These are phyloP conservation scores for Misgurnus anguillicaudatus DNA, from an alignment of 2,113 vertebrate genomes.

Conservation along the genomic window DNA sequence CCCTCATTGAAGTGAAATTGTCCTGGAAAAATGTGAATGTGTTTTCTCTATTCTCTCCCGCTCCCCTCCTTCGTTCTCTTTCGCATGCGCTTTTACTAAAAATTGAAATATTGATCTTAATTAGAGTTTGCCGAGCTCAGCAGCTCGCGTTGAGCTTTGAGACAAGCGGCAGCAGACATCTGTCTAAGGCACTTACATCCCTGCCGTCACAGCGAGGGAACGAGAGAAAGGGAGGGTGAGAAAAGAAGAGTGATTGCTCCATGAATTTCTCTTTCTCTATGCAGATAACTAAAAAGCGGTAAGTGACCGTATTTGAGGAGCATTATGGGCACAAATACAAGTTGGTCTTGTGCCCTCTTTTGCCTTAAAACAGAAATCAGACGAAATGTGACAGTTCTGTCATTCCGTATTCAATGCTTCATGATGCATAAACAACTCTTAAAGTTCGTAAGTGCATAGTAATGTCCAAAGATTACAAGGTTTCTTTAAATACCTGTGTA, in stretches of 20 bases:
- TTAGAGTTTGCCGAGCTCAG: constrained; percentile 82
- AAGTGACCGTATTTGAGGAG: constrained; percentile 40
- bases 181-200: constrained; percentile 75
- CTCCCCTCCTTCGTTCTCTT: constrained; percentile 49
- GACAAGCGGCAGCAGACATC: constrained; percentile 74
- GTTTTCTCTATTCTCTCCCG: constrained; percentile 60
- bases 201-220: constrained; percentile 60
- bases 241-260: constrained; percentile 71
- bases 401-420: background rate
- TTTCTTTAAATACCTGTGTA: too few relatives aligned
- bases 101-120: constrained; percentile 85
- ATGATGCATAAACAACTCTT: background rate
- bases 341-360: background rate
- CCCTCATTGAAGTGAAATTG: constrained; percentile 59
- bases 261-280: constrained; percentile 65
- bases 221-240: constrained; percentile 45
- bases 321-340: constrained; percentile 23
- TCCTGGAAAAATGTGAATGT: constrained; percentile 59
- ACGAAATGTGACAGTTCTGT: background rate
- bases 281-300: constrained; percentile 60
- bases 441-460: background rate
- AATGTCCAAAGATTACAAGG: too few relatives aligned
- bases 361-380: background rate
- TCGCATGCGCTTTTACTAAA: constrained; percentile 71
- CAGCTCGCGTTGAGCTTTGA: constrained; percentile 73